Percentiles rank a stretch among this genome's conserved stretches.
phyloP scores from a whole-genome alignment of 2,888 invertebrate genomes.

The Galerucella pusilla region DNA sequence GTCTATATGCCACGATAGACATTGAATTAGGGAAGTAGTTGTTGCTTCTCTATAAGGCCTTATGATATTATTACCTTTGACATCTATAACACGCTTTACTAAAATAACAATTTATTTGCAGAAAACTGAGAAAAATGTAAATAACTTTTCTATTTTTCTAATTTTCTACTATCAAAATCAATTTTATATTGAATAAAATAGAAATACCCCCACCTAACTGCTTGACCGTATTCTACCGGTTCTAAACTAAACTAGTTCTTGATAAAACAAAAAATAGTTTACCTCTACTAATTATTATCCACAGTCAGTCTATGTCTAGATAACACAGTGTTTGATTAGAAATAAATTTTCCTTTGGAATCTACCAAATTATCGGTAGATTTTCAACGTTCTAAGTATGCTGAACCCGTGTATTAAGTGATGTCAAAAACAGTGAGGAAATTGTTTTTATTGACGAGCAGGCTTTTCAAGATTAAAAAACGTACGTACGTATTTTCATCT shows the following conservation, averaged over 20 bases:
- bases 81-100: too few relatives aligned
- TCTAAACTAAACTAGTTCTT: not conserved
- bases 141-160: not conserved
- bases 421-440: slow-evolving; percentile 31
- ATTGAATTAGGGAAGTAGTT: too few relatives aligned
- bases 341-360: not conserved
- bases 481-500: slow-evolving; percentile 11
- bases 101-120: too few relatives aligned
- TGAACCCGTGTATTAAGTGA: not conserved
- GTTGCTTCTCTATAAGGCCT: too few relatives aligned
- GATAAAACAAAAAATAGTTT: not conserved
- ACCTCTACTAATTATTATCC: not conserved
- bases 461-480: slow-evolving; percentile 16
- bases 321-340: not conserved
- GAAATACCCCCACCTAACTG: not conserved
- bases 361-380: slow-evolving; percentile 10
- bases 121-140: too few relatives aligned
- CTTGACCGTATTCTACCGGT: not conserved
- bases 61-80: too few relatives aligned
- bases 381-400: not conserved
- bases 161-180: not conserved
- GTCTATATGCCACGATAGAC: too few relatives aligned
- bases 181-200: not conserved
- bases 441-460: slow-evolving; percentile 27
- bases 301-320: not conserved